A percentile compares a stretch with the other conserved stretches of the same genome.
These are phyloP conservation scores for Poeciliopsis occidentalis DNA, from an alignment of 2,113 vertebrate genomes.

Conservation along the genomic window DNA sequence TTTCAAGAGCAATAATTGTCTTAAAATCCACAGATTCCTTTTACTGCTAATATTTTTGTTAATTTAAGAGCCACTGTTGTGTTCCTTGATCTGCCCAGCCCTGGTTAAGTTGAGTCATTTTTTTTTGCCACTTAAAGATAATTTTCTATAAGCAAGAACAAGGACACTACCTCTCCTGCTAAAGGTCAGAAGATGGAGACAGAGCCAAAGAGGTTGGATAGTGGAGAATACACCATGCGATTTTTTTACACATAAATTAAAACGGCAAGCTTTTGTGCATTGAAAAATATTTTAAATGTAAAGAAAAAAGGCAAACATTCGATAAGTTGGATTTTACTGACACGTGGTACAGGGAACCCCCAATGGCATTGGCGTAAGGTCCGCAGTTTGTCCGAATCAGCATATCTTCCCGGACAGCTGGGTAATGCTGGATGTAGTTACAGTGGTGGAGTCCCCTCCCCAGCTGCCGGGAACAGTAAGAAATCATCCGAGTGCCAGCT, in stretches of 20 bases:
- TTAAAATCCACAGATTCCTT: no score
- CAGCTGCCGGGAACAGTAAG: slow-evolving; percentile 47
- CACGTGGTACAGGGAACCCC: slow-evolving; percentile 42
- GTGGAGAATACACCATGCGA: no score
- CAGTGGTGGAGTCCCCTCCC: slow-evolving; percentile 35
- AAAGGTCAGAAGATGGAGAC: slow-evolving; percentile 29
- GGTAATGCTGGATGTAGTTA: slow-evolving; percentile 17
- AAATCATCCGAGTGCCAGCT: slow-evolving; percentile 55
- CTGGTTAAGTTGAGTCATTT: slow-evolving; percentile 35
- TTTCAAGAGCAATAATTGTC: no score
- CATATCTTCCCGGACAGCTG: slow-evolving; percentile 25
- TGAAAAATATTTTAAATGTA: neutral
- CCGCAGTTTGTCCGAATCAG: slow-evolving; percentile 38
- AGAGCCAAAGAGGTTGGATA: no score
- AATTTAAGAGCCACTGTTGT: neutral
- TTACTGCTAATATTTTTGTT: no score
- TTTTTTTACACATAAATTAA: neutral
- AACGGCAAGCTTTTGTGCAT: neutral
- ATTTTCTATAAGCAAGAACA: slow-evolving; percentile 27
- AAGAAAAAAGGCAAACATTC: neutral
- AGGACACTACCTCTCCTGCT: slow-evolving; percentile 27
- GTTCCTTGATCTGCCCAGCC: slow-evolving; percentile 26
- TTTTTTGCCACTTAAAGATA: slow-evolving; percentile 30
- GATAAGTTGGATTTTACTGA: neutral
- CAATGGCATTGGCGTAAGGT: slow-evolving; percentile 54